Evolutionary conservation across 1,140 invertebrate species (phyloP).

Genomic region (Caenorhabditis tropicalis): DNA sequence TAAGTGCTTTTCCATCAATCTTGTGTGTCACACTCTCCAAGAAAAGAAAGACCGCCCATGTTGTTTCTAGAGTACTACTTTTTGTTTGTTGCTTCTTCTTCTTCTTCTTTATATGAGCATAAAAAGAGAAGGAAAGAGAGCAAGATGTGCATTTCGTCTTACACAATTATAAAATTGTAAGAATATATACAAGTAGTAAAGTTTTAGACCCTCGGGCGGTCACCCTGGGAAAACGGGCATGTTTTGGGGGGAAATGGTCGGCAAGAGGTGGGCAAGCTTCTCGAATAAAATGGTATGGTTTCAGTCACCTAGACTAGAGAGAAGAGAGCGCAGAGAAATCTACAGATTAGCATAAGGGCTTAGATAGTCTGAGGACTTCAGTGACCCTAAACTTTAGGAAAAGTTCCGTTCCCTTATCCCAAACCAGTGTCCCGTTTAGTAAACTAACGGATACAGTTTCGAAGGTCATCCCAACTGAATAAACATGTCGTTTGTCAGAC

Average conservation of each 20-base stretch:
- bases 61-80: background rate
- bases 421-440: background rate
- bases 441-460: background rate
- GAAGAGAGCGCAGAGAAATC: too few relatives aligned
- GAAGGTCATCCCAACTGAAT: conserved; percentile 9
- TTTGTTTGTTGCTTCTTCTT: background rate
- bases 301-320: too few relatives aligned
- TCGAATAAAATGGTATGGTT: too few relatives aligned
- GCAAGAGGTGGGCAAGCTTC: too few relatives aligned
- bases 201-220: background rate
- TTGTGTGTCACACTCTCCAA: background rate
- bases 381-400: too few relatives aligned
- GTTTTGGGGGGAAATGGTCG: too few relatives aligned
- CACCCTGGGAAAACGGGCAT: background rate
- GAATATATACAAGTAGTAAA: background rate
- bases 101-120: too few relatives aligned
- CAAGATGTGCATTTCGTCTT: background rate
- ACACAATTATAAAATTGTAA: conserved; percentile 25
- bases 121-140: background rate
- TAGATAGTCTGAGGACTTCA: background rate
- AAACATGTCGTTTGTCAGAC: too few relatives aligned
- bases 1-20: conserved; percentile 45
- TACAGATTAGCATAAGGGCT: too few relatives aligned
- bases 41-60: background rate
- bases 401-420: too few relatives aligned